A percentile compares a stretch with the other conserved stretches of the same genome.
Conservation (phyloP, 2,797 vertebrate genomes). For the Cynodonichthys magdalenae region DNA sequence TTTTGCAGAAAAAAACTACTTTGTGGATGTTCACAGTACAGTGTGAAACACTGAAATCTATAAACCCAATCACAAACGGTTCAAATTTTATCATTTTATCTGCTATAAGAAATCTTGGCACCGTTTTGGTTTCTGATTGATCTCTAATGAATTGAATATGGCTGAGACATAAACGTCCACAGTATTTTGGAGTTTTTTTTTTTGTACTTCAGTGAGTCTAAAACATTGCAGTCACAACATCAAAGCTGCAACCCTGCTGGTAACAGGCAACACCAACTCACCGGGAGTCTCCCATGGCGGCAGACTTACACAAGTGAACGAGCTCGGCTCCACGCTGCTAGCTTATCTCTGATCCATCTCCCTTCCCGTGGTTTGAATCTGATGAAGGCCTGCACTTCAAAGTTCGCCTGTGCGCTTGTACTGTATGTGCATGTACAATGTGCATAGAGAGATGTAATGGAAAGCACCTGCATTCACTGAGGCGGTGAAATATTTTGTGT, state of each 20-base stretch:
- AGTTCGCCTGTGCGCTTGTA: constrained; percentile 50
- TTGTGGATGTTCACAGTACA: too few relatives aligned
- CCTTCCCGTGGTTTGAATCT: constrained; percentile 68
- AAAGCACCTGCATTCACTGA: constrained; percentile 71
- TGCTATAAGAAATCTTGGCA: constrained; percentile 9
- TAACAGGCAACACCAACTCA: constrained; percentile 54
- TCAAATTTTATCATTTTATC: constrained; percentile 33
- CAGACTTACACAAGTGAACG: constrained; percentile 37
- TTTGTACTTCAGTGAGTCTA: constrained; percentile 1
- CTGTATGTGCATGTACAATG: constrained; percentile 31
- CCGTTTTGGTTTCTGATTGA: constrained; percentile 23
- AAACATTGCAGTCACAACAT: constrained; percentile 55
- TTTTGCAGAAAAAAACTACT: too few relatives aligned
- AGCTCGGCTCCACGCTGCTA: constrained; percentile 57
- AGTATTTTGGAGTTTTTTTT: constrained; percentile 3
- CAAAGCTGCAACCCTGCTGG: constrained; percentile 63
- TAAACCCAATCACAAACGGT: constrained; percentile 29
- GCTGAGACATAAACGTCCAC: constrained; percentile 34
- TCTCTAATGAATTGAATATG: constrained; percentile 50
- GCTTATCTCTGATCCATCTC: constrained; percentile 82
- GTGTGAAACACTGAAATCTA: constrained; percentile 3
- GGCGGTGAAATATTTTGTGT: constrained; percentile 61
- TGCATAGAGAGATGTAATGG: constrained; percentile 52
- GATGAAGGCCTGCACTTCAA: constrained; percentile 76
- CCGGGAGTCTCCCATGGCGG: constrained; percentile 54